phyloP scores from a whole-genome alignment of 2,113 vertebrate species.

The Myanophis thanlyinensis region DNA sequence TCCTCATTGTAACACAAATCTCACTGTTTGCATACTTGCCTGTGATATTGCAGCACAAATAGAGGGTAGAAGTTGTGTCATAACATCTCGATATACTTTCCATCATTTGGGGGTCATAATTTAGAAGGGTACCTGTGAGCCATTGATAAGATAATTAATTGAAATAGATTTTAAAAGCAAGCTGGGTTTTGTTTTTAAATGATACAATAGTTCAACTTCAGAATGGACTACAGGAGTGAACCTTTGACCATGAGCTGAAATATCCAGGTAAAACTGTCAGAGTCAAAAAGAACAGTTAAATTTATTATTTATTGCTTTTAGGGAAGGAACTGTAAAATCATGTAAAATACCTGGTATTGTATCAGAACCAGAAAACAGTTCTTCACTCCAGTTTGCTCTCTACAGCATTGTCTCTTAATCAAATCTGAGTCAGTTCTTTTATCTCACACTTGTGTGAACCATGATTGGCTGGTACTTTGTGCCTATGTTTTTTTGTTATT shows the following conservation, averaged over 20 bases:
- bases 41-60: not conserved
- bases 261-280: not conserved
- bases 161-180: not conserved
- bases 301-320: not conserved
- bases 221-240: not conserved
- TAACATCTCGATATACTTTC: not conserved
- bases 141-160: not conserved
- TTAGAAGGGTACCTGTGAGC: not conserved
- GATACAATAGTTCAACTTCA: not conserved
- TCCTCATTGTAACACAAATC: not conserved
- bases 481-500: not conserved
- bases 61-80: not conserved
- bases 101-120: not conserved
- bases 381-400: not conserved
- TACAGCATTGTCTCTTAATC: not conserved
- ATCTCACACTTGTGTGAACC: not conserved
- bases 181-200: not conserved
- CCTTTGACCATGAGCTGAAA: not conserved
- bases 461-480: not conserved
- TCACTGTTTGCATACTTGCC: not conserved
- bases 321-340: not conserved
- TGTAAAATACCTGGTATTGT: not conserved
- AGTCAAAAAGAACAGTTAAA: not conserved
- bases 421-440: not conserved
- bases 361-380: not conserved